These are phyloP conservation scores for Caenorhabditis remanei DNA, from an alignment of 1,140 invertebrate species.

Conservation along the genomic window DNA sequence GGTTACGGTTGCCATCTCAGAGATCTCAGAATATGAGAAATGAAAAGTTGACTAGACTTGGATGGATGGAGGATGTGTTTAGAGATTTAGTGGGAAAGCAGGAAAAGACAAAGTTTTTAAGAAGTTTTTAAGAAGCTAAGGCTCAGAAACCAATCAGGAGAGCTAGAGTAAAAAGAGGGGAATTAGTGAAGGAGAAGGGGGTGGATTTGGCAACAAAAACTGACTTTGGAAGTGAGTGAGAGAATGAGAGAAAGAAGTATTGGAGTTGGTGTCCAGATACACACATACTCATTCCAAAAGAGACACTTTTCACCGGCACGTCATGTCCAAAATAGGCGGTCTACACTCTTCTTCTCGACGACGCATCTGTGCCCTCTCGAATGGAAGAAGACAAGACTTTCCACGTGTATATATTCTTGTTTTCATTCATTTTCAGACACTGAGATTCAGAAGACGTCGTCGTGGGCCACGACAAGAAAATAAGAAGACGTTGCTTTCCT, in stretches of 20 bases:
- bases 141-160: conserved; percentile 40
- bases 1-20: too few species aligned
- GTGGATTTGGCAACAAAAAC: conserved; percentile 51
- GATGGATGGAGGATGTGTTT: neutral
- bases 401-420: neutral
- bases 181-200: conserved; percentile 11
- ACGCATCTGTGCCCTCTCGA: conserved; percentile 51
- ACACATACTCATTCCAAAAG: conserved; percentile 40
- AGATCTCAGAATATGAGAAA: too few species aligned
- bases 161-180: conserved; percentile 16
- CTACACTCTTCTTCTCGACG: neutral
- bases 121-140: conserved; percentile 2
- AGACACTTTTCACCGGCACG: conserved; percentile 47
- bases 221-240: conserved; percentile 35
- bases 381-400: neutral
- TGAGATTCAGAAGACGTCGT: neutral
- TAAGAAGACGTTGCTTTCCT: neutral
- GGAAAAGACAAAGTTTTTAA: conserved; percentile 34
- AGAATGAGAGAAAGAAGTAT: neutral
- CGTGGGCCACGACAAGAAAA: too few species aligned
- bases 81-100: neutral
- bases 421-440: neutral
- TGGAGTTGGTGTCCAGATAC: conserved; percentile 47
- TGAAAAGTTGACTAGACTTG: neutral
- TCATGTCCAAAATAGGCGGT: conserved; percentile 42